Base-by-base conservation (phyloP, 2,888 invertebrate genomes). In the Melieria picta region DNA sequence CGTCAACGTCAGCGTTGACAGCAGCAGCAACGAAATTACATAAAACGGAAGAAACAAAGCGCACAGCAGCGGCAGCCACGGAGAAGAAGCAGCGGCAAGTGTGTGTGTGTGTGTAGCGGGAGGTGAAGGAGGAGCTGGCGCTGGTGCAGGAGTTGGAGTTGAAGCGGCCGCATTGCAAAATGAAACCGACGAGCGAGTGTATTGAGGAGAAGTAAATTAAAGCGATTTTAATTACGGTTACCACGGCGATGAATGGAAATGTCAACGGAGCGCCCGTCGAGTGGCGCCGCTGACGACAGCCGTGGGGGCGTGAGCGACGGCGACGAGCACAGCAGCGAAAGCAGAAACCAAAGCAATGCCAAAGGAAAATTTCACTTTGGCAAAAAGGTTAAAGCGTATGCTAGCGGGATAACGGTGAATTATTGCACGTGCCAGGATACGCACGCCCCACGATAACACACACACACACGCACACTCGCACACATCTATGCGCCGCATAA, bases 161-260 rank as follows among this genome's bases (percentile, higher is more conserved):
- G 10, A 60, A 9, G 10, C 45, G 9, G 60, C 11, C 4, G 5
- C 52, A 50, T 58, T 58, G 43, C 42, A 42, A 52, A 67, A 60
- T 61, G 67, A 60, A 67, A 67, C 52, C 67, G 60, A 60, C 13
- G 60, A 50, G 70, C 73, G 75, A 75, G 73, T 72, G 69, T 76
- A 79, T 75, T 76, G 71, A 76, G 80, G 69, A 80, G 78, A 78
- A 82, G 81, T 81, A 83, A 83, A 82, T 82, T 83, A 82, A 82
- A 82, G 80, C 80, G 81, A 82, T 82, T 82, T 82, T 82, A 82
- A 82, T 82, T 83, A 82, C 83, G 83, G 83, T 81, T 83, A 79
- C 83, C 80, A 79, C 77, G 82, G 78, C 82, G 81, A 80, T 80
- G 83, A 83, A 82, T 82, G 80, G 77, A 80, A 82, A 83, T 82